Evolutionary conservation across 2,888 invertebrate genomes (phyloP).

Genomic region (Lepetodrilus schrolli): DNA sequence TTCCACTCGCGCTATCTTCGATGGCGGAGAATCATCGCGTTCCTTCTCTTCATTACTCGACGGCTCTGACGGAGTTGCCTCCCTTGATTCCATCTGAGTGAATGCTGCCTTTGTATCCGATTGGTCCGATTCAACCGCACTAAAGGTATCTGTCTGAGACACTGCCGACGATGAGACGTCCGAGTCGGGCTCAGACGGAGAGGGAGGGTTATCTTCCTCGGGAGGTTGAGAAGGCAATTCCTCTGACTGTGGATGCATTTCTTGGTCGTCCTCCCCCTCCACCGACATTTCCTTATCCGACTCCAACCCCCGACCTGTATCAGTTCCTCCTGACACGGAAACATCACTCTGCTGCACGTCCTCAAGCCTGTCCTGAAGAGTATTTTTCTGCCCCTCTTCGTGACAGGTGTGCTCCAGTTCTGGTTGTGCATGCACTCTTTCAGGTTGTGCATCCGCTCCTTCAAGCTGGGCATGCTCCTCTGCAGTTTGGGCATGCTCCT

Average conservation of each 20-base stretch:
- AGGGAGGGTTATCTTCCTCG: neutral
- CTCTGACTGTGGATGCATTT: too few relatives aligned
- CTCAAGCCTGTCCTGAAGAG: too few relatives aligned
- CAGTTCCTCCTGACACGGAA: too few relatives aligned
- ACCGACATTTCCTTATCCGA: too few relatives aligned
- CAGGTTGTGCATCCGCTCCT: neutral
- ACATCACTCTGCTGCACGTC: too few relatives aligned
- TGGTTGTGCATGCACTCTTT: neutral
- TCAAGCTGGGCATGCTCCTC: neutral
- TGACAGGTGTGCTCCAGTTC: neutral
- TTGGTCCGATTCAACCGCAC: neutral
- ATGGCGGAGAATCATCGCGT: too few relatives aligned
- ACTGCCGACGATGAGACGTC: neutral
- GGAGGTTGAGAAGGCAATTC: too few relatives aligned
- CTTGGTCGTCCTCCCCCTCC: too few relatives aligned
- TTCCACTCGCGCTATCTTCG: too few relatives aligned
- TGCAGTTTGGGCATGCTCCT: neutral
- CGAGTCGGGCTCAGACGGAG: neutral
- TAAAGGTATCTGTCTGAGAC: neutral
- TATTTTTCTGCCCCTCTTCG: neutral
- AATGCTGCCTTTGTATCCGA: neutral
- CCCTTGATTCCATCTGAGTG: slow-evolving; percentile 6
- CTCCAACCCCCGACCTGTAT: too few relatives aligned
- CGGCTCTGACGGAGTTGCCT: neutral
- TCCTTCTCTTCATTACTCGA: neutral